Conservation (phyloP, 2,113 vertebrate genomes). For the Sardina pilchardus region DNA sequence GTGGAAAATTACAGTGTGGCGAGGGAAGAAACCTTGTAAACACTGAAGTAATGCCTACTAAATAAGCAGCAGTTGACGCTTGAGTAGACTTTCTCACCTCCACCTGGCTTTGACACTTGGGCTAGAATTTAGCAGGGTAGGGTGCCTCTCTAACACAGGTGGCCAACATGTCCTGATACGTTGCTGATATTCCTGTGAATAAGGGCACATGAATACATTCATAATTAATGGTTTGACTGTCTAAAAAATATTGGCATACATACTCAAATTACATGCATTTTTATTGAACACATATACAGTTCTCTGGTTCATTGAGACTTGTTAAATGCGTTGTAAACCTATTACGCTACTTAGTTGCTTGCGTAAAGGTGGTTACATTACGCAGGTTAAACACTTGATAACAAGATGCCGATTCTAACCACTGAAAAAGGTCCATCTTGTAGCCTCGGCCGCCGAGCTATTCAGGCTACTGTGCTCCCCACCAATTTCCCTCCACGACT, state of each 20-base stretch:
- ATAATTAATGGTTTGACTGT: neutral
- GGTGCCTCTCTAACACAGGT: neutral
- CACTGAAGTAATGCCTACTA: constrained; percentile 30
- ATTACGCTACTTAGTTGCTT: neutral
- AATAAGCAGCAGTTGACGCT: constrained; percentile 18
- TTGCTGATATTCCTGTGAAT: neutral
- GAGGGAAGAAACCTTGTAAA: constrained; percentile 37
- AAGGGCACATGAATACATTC: neutral
- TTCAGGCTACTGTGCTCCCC: neutral
- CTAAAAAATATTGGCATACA: neutral
- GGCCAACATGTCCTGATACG: neutral
- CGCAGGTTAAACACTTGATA: neutral
- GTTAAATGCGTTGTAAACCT: neutral
- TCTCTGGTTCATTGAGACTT: neutral
- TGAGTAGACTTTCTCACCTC: neutral
- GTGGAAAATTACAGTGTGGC: constrained; percentile 46
- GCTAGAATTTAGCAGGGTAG: neutral
- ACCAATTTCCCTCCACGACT: neutral
- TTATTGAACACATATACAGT: too few species aligned
- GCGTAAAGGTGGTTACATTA: neutral
- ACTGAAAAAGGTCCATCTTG: neutral
- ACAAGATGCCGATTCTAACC: neutral
- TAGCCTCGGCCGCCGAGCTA: neutral
- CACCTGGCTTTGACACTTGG: neutral
- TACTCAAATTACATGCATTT: too few species aligned